Conservation (phyloP, 2,888 invertebrate species). For the Adineta ricciae region DNA sequence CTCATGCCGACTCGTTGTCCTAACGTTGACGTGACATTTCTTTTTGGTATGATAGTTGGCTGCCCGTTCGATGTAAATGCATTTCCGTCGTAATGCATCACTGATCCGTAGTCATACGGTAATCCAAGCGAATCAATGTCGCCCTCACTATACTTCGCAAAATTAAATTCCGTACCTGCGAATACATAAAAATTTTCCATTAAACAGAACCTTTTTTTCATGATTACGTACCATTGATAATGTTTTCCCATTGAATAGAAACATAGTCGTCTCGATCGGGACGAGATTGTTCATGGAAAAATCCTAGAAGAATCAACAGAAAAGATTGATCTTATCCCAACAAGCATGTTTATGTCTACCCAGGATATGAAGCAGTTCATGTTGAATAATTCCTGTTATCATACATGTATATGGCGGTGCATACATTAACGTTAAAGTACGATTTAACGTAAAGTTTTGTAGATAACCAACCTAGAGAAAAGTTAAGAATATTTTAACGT, state of each 20-base stretch:
- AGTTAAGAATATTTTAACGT: background rate
- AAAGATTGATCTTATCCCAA: too few species aligned
- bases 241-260: slow-evolving; percentile 19
- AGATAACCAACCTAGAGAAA: slow-evolving; percentile 56
- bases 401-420: slow-evolving; percentile 24
- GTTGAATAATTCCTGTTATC: slow-evolving; percentile 29
- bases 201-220: too few species aligned
- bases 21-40: slow-evolving; percentile 52
- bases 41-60: slow-evolving; percentile 52
- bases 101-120: slow-evolving; percentile 66
- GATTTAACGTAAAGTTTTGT: slow-evolving; percentile 59
- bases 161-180: slow-evolving; percentile 47
- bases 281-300: slow-evolving; percentile 33
- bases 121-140: slow-evolving; percentile 52
- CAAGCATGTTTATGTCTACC: too few species aligned
- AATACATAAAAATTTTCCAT: too few species aligned
- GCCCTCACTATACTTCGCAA: slow-evolving; percentile 49
- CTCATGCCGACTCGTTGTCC: slow-evolving; percentile 53
- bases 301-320: slow-evolving; percentile 13
- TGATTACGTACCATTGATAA: background rate
- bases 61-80: slow-evolving; percentile 54
- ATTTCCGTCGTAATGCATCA: slow-evolving; percentile 64
- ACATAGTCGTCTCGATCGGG: slow-evolving; percentile 32
- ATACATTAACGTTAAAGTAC: slow-evolving; percentile 60
- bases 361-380: slow-evolving; percentile 32